These are phyloP conservation scores for Pantala flavescens DNA, from an alignment of 1,140 invertebrate species.

Conservation along the genomic window DNA sequence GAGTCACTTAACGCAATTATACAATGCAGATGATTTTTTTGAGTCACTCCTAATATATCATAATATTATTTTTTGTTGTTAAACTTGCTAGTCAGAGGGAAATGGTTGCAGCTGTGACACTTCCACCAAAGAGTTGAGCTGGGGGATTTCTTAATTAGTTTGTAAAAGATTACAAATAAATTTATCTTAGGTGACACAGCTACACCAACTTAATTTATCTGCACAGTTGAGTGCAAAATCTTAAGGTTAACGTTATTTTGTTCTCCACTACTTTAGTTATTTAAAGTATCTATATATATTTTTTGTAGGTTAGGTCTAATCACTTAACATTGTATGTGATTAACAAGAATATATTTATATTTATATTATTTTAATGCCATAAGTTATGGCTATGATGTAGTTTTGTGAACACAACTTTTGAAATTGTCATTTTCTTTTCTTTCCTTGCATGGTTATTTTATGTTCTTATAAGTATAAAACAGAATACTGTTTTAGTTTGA, in stretches of 20 bases:
- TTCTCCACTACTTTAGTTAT: slow-evolving; percentile 5
- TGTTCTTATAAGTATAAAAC: not conserved
- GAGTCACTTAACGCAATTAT: not conserved
- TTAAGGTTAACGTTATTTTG: slow-evolving; percentile 8
- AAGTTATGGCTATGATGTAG: slow-evolving; percentile 10
- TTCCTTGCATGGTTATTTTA: slow-evolving; percentile 7
- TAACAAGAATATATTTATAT: not conserved
- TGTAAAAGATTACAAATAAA: not conserved
- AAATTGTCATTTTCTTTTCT: not conserved
- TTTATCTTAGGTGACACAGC: slow-evolving; percentile 15
- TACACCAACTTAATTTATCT: slow-evolving; percentile 9
- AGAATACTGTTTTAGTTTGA: not conserved
- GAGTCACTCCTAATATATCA: not conserved
- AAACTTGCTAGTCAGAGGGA: not conserved
- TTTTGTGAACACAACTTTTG: not conserved
- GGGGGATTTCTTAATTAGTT: not conserved
- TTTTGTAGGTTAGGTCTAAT: slow-evolving; percentile 13
- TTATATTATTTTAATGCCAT: slow-evolving; percentile 13
- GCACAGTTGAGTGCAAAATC: not conserved
- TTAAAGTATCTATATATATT: slow-evolving; percentile 12
- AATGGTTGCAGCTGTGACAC: slow-evolving; percentile 9
- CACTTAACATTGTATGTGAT: slow-evolving; percentile 12
- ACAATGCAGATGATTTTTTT: not conserved
- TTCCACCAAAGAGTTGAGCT: not conserved
- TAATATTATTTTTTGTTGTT: slow-evolving; percentile 15